Evolutionary conservation across 2,797 vertebrate genomes (phyloP).

Genomic region (Myiothlypis chrysogaster): DNA sequence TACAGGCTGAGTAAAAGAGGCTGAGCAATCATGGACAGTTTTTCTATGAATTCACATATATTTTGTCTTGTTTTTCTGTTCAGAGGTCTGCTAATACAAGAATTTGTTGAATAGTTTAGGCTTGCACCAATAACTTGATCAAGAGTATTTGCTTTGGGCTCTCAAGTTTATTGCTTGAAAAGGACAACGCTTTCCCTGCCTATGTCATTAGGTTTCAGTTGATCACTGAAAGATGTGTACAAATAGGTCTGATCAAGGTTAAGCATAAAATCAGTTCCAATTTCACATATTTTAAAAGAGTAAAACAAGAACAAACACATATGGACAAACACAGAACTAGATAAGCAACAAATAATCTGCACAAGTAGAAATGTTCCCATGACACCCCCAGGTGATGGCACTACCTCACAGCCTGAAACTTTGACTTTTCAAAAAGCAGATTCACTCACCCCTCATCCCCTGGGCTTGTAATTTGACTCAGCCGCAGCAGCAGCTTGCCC

Average conservation of each 20-base stretch:
- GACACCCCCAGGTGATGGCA: neutral
- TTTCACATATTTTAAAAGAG: neutral
- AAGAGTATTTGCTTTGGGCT: neutral
- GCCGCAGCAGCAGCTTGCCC: neutral
- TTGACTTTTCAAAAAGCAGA: neutral
- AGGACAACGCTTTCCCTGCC: neutral
- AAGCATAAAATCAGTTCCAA: neutral
- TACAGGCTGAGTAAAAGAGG: neutral
- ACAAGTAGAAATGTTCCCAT: neutral
- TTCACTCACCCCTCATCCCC: neutral
- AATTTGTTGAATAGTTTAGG: neutral
- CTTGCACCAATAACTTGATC: neutral
- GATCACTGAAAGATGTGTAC: neutral
- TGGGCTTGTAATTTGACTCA: neutral
- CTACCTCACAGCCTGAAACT: neutral
- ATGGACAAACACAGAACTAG: neutral
- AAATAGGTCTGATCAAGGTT: neutral
- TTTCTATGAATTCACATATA: neutral
- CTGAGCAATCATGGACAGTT: neutral
- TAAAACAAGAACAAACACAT: neutral
- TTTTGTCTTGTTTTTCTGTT: neutral
- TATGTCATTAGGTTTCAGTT: neutral
- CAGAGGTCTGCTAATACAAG: neutral
- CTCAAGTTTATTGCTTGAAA: neutral
- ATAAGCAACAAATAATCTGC: neutral